Percentiles rank a stretch among this genome's conserved stretches.
phyloP scores from a whole-genome alignment of 2,888 invertebrate species.

The Cenopis cana region DNA sequence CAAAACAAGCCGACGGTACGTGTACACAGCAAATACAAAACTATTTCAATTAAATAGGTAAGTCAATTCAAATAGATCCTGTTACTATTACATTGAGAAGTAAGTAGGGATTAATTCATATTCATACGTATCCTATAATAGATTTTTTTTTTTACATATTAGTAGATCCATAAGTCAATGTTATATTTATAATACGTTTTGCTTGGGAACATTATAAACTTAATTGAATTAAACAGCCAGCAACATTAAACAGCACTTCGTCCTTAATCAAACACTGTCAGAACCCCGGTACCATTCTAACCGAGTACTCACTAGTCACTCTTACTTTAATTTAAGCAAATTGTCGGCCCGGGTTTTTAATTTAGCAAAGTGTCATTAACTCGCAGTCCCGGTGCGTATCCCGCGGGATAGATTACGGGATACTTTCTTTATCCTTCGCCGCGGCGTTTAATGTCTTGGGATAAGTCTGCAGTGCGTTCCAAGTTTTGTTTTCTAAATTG shows the following conservation, averaged over 20 bases:
- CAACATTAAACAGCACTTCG: too few species aligned
- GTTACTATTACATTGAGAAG: too few species aligned
- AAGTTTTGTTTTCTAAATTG: conserved; percentile 18
- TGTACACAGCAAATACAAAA: too few species aligned
- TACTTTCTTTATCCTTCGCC: conserved; percentile 29
- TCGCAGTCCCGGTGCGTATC: conserved; percentile 22
- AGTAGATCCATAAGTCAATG: too few species aligned
- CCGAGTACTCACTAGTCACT: conserved; percentile 7
- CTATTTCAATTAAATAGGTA: too few species aligned
- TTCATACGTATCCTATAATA: too few species aligned
- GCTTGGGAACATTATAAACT: too few species aligned
- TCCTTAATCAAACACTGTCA: conserved; percentile 1
- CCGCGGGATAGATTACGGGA: conserved; percentile 43
- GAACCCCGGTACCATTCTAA: background rate
- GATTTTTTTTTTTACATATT: too few species aligned
- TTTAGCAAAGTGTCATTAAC: conserved; percentile 44
- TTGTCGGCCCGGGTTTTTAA: conserved; percentile 41
- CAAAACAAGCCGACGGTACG: too few species aligned
- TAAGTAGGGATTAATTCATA: too few species aligned
- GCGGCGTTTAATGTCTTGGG: conserved; percentile 30
- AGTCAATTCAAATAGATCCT: too few species aligned
- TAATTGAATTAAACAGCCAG: background rate
- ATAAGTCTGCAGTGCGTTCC: conserved; percentile 13
- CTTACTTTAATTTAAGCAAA: conserved; percentile 43
- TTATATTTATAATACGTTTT: too few species aligned